Evolutionary conservation across 1,140 invertebrate species (phyloP), one percentile per base, ranked within the genome.

Genomic region (Drosophila insularis): DNA sequence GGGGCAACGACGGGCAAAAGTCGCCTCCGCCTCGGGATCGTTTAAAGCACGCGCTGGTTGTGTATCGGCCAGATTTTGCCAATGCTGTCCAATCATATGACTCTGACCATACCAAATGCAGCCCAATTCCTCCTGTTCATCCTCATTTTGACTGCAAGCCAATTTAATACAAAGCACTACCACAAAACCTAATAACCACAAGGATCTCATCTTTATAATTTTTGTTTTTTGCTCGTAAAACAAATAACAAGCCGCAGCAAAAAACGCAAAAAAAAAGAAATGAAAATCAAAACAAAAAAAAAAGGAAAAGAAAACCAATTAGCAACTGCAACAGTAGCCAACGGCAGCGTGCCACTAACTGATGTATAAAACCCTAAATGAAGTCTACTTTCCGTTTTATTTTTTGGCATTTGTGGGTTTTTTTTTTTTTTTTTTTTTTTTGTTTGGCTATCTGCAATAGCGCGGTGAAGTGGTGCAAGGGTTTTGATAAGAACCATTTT

Each of bases 21-120:
- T 77, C 0, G 72, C 64, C 39, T 92, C 67, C 0, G 86, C 80
- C 0, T 59, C 7, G 0, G 73, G 0, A 43, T 93, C 72, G 1
- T 89, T 85, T 1, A 96, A 55, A 0, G 90, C 74, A n/a, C 89
- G 78, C 0, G 95, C 91, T 1, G 92, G 78, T 0, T 37, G n/a
- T 0, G 31, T 23, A 13, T 80, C 75, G 0, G 71, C 73, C 60
- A 76, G 31, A 13, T 91, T 91, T 21, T 77, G 58, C 70, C 77
- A 85, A 50, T 87, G 75, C 19, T 4, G 39, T 11, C 69, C 84
- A 4, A 74, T 70, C 54, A 37, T n/a, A 53, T 91, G 81, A 70
- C 94, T 94, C 14, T 93, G 80, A 2, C 93, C 94, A 69, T 94
- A 94, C 94, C 94, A 94, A 40, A 94, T 91, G 84, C 95, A 95